Evolutionary conservation across 2,888 invertebrate genomes (phyloP).

Genomic region (Deladenus siricidicola): DNA sequence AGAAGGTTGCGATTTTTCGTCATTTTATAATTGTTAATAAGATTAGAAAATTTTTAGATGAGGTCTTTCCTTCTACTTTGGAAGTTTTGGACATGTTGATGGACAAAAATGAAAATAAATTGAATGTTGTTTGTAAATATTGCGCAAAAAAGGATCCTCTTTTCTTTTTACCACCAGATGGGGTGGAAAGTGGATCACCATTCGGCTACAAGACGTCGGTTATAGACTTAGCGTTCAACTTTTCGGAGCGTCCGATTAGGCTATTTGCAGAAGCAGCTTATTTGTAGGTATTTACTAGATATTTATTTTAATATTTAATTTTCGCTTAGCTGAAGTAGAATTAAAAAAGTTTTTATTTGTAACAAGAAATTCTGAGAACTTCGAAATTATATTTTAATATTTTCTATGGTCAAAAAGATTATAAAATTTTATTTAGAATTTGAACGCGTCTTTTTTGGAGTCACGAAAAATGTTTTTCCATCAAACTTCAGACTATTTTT

Average conservation of each 20-base stretch:
- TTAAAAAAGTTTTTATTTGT: too few species aligned
- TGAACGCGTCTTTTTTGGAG: neutral
- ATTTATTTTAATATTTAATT: too few species aligned
- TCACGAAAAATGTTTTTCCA: neutral
- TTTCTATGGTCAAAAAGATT: too few species aligned
- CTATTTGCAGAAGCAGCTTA: neutral
- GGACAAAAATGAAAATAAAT: neutral
- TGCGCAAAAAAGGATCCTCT: neutral
- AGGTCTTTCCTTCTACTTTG: slow-evolving; percentile 2
- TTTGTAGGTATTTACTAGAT: neutral
- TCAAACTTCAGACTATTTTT: neutral
- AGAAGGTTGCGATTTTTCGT: neutral
- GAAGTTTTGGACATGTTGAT: slow-evolving; percentile 2
- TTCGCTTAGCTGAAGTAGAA: too few species aligned
- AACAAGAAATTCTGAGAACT: too few species aligned
- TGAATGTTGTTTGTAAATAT: slow-evolving; percentile 4
- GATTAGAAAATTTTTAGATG: neutral
- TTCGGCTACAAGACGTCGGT: neutral
- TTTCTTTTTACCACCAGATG: neutral
- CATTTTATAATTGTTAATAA: neutral
- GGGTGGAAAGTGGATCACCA: neutral
- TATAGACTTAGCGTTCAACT: neutral
- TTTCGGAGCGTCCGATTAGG: neutral
- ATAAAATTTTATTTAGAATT: too few species aligned
- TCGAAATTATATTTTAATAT: too few species aligned